phyloP scores from a whole-genome alignment of 2,113 vertebrate species.

The Sinocyclocheilus anshuiensis region DNA sequence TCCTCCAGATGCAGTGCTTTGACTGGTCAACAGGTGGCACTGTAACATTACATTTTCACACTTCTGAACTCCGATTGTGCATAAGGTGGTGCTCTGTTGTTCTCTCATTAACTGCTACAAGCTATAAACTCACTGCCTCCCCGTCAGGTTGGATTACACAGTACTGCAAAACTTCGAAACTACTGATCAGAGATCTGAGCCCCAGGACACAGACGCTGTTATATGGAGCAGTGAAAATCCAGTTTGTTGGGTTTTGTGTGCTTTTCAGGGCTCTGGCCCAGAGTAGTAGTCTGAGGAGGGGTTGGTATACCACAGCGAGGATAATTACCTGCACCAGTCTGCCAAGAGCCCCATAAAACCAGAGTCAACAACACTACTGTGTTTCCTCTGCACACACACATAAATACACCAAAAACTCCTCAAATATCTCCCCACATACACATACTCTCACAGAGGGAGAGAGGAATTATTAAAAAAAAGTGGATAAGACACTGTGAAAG shows the following conservation, averaged over 20 bases:
- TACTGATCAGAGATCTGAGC: not conserved
- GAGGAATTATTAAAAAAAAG: not conserved
- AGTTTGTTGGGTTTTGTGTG: slow-evolving; percentile 37
- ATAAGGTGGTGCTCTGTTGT: not conserved
- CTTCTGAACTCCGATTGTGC: not conserved
- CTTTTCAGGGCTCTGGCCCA: slow-evolving; percentile 41
- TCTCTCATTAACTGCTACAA: not conserved
- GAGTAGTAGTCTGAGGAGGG: slow-evolving; percentile 55
- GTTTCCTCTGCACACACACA: slow-evolving; percentile 60
- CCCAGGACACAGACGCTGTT: slow-evolving; percentile 11
- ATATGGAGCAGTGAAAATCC: slow-evolving; percentile 20
- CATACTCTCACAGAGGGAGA: slow-evolving; percentile 7
- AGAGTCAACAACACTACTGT: slow-evolving; percentile 75
- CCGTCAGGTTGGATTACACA: not conserved
- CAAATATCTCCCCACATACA: not conserved
- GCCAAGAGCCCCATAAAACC: slow-evolving; percentile 77
- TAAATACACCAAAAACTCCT: slow-evolving; percentile 21
- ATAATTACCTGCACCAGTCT: slow-evolving; percentile 74
- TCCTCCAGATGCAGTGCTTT: not conserved
- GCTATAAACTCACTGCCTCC: not conserved
- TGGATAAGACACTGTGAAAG: not conserved
- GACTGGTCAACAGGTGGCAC: slow-evolving; percentile 45
- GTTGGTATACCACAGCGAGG: slow-evolving; percentile 69
- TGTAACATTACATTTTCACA: slow-evolving; percentile 12
- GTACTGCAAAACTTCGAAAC: not conserved